Conservation (phyloP, 2,888 invertebrate species). For the Tribolium freemani region DNA sequence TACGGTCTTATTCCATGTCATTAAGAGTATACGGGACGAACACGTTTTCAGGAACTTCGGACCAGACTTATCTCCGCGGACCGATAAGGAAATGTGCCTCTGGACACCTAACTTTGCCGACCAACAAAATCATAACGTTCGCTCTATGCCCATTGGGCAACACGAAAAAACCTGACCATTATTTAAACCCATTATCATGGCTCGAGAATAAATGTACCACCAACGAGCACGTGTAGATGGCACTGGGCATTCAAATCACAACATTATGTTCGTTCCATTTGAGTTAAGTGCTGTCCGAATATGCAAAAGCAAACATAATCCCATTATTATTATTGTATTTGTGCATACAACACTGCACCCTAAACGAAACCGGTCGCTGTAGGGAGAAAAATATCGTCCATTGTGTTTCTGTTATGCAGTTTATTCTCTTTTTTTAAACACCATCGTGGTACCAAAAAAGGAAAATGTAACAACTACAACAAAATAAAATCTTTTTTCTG, state of each 20-base stretch:
- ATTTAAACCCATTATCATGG: background rate
- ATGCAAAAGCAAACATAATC: slow-evolving; percentile 26
- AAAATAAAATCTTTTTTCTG: background rate
- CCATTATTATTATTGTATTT: slow-evolving; percentile 21
- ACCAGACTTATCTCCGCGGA: slow-evolving; percentile 41
- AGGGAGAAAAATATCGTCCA: background rate
- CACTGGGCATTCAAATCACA: background rate
- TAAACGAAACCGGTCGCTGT: background rate
- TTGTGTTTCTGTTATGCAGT: background rate
- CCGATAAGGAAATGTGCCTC: slow-evolving; percentile 52
- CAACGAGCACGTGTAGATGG: slow-evolving; percentile 11
- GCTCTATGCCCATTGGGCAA: slow-evolving; percentile 12
- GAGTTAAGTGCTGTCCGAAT: slow-evolving; percentile 18
- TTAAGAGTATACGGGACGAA: slow-evolving; percentile 38
- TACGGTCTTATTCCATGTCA: slow-evolving; percentile 48
- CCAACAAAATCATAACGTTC: slow-evolving; percentile 25
- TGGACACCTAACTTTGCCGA: slow-evolving; percentile 50
- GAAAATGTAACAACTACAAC: background rate
- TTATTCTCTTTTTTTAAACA: background rate
- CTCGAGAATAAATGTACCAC: background rate
- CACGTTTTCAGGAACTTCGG: slow-evolving; percentile 50
- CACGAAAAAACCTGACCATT: slow-evolving; percentile 6
- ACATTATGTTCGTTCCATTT: slow-evolving; percentile 21
- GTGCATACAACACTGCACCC: slow-evolving; percentile 20
- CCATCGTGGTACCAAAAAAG: background rate